Base-by-base conservation (phyloP, 2,797 vertebrate species). In the Podarcis lilfordi region DNA sequence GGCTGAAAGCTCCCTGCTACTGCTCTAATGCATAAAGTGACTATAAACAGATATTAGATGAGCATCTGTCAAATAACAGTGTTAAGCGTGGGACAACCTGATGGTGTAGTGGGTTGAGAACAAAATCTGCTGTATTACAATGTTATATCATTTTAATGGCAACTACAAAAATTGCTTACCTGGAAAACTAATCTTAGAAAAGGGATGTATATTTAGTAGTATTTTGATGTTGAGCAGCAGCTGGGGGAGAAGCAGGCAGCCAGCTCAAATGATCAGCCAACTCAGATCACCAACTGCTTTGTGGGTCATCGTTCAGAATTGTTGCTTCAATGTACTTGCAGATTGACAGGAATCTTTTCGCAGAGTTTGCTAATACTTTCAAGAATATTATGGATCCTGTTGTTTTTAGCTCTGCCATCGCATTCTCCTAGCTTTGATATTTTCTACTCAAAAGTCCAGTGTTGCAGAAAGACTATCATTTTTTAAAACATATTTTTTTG, bases 171-270 rank as follows among this genome's bases (percentile, higher is more conserved):
- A 87, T 95, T 94, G 92, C 95, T 95, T 96, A 96, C 95, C 95
- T 96, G 95, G 95, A 96, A 96, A 95, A 95, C 94, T 96, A 96
- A 95, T 95, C 95, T 94, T 96, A 95, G 95, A 90, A 95, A 85
- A 96, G 95, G 89, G 87, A 93, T 94, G 82, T 96, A 96, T 96
- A 95, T 96, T 96, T 96, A 96, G 95, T 93, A 94, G 91, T 89
- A 93, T 95, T 96, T 96, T 96, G 95, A 96, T 96, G 90, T 93
- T 92, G 94, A 93, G 87, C 86, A 94, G 95, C 95, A 96, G 95
- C 95, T 96, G 95, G 93, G 94, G 93, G 92, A 89, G 84, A 88
- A 79, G 87, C 87, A 35, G 79, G 74, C 89, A 91, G 91, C 91
- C 71, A 81, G 71, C 83, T 85, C 88, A 89, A 66, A 85, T 85